These are phyloP conservation scores for Xyliphius kryptos DNA, from an alignment of 2,113 vertebrate species.

Conservation along the genomic window DNA sequence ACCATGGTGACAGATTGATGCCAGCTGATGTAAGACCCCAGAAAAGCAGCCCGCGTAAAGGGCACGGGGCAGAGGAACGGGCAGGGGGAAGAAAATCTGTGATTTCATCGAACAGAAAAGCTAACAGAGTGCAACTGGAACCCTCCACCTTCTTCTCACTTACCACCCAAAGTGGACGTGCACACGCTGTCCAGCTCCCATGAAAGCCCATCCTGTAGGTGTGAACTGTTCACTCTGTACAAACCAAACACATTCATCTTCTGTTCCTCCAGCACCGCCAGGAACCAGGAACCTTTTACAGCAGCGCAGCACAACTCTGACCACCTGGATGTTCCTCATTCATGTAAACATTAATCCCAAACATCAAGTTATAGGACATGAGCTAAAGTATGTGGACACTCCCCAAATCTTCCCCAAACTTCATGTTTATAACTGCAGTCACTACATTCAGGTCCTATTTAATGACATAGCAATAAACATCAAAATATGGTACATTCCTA, in stretches of 20 bases:
- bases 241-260: background rate
- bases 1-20: slow-evolving; percentile 32
- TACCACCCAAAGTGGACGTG: slow-evolving; percentile 55
- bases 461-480: no score
- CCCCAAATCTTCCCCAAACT: no score
- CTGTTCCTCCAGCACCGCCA: no score
- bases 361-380: no score
- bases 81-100: background rate
- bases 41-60: slow-evolving; percentile 29
- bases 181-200: slow-evolving; percentile 22
- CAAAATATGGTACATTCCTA: no score
- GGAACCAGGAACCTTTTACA: no score
- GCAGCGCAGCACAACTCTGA: no score
- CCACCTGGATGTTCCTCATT: no score
- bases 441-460: no score
- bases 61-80: slow-evolving; percentile 26
- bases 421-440: no score
- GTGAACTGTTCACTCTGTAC: slow-evolving; percentile 33
- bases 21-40: slow-evolving; percentile 31
- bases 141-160: slow-evolving; percentile 39
- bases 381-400: no score
- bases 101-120: slow-evolving; percentile 53
- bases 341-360: no score
- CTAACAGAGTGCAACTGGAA: slow-evolving; percentile 64
- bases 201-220: slow-evolving; percentile 32